These are phyloP conservation scores for Smithornis capensis DNA, from an alignment of 2,113 vertebrate species.

Conservation along the genomic window DNA sequence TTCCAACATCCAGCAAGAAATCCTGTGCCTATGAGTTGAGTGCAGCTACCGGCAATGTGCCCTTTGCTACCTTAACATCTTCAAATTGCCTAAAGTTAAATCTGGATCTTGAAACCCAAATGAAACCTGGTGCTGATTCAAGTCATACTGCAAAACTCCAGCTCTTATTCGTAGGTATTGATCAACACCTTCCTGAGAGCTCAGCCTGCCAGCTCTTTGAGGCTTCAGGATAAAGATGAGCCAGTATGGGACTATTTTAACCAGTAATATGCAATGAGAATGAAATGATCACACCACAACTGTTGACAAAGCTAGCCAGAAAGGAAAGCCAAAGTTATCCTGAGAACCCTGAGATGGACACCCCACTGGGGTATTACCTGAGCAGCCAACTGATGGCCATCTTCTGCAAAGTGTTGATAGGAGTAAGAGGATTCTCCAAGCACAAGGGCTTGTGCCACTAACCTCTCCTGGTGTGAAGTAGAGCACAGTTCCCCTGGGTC, in stretches of 20 bases:
- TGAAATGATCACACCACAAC: neutral
- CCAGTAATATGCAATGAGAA: neutral
- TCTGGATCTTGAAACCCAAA: neutral
- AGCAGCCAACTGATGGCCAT: neutral
- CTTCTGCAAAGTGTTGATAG: neutral
- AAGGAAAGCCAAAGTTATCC: neutral
- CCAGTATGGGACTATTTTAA: neutral
- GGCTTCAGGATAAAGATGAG: neutral
- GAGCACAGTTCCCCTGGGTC: rapidly evolving
- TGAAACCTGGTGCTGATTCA: neutral
- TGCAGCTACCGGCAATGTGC: neutral
- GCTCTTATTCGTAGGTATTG: neutral
- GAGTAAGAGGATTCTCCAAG: neutral
- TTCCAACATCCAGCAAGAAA: neutral
- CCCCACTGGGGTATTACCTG: neutral
- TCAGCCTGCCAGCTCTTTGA: neutral
- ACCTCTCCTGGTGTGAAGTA: neutral
- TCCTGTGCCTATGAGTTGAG: neutral
- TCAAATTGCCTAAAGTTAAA: neutral
- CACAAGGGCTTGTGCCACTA: neutral
- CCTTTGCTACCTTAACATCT: neutral
- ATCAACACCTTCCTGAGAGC: neutral
- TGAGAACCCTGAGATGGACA: neutral
- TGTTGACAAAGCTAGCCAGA: neutral
- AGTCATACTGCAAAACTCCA: neutral